Evolutionary conservation across 2,888 invertebrate species (phyloP).

Genomic region (Sussaba pulchella): DNA sequence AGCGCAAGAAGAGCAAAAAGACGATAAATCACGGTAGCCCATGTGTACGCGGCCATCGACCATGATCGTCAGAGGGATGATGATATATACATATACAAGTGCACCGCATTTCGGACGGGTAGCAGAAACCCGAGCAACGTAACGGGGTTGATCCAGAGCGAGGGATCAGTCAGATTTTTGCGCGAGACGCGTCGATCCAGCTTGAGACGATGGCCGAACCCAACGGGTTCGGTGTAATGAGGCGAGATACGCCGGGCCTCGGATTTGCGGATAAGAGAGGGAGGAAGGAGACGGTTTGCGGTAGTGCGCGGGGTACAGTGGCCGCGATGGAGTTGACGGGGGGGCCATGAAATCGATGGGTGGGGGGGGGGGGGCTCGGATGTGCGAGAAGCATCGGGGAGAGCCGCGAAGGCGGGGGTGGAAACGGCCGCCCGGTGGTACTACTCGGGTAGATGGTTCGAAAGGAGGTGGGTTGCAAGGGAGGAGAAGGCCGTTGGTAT

Average conservation of each 20-base stretch:
- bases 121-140: neutral
- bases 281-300: constrained; percentile 44
- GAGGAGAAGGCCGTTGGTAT: constrained; percentile 34
- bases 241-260: constrained; percentile 78
- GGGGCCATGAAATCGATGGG: constrained; percentile 65
- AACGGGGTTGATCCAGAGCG: constrained; percentile 17
- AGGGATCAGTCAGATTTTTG: constrained; percentile 71
- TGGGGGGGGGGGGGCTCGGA: constrained; percentile 61
- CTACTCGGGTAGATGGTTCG: constrained; percentile 21
- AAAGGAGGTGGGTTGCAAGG: constrained; percentile 37
- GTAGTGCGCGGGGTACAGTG: constrained; percentile 68
- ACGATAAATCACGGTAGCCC: constrained; percentile 36
- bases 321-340: constrained; percentile 72
- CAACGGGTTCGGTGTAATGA: constrained; percentile 79
- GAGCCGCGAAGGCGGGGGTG: constrained; percentile 53
- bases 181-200: constrained; percentile 73
- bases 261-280: constrained; percentile 46
- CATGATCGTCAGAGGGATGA: constrained; percentile 38
- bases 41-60: constrained; percentile 5
- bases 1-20: constrained; percentile 55
- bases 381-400: constrained; percentile 35
- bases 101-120: constrained; percentile 3
- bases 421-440: constrained; percentile 26
- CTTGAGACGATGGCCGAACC: constrained; percentile 76
- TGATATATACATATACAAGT: constrained; percentile 48